Conservation (phyloP, 30 jellyfish, hydroid and myxozoan genomes). For the Turritopsis dohrnii region DNA sequence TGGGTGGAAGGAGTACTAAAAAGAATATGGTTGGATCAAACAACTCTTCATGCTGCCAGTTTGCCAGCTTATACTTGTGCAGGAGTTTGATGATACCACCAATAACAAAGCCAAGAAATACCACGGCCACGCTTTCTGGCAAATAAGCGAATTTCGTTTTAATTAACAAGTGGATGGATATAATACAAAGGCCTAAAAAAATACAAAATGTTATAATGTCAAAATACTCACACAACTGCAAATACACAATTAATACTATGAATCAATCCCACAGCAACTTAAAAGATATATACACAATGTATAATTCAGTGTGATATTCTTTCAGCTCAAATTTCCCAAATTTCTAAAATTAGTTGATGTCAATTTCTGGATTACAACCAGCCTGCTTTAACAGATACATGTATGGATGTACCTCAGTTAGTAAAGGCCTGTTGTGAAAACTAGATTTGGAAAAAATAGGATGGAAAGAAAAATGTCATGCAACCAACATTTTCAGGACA, state of each 20-base stretch:
- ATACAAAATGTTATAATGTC: neutral
- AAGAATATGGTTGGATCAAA: slow-evolving; percentile 91
- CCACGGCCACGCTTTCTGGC: slow-evolving; percentile 97
- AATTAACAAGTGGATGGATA: slow-evolving; percentile 74
- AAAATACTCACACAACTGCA: too few relatives aligned
- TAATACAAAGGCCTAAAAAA: slow-evolving; percentile 73
- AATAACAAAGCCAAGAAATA: slow-evolving; percentile 77
- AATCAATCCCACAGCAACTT: too few relatives aligned
- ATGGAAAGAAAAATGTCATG: neutral
- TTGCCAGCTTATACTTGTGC: slow-evolving; percentile 57
- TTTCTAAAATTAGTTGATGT: too few relatives aligned
- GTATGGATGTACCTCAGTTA: too few relatives aligned
- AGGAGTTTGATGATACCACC: slow-evolving; percentile 62
- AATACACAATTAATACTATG: too few relatives aligned
- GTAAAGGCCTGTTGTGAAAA: neutral
- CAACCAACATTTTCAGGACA: neutral
- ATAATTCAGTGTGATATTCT: too few relatives aligned
- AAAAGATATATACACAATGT: too few relatives aligned
- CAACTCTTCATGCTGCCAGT: slow-evolving; percentile 98
- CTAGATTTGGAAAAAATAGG: neutral
- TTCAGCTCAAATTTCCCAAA: too few relatives aligned
- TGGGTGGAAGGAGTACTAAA: slow-evolving; percentile 88
- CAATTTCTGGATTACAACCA: too few relatives aligned
- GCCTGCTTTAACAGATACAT: too few relatives aligned
- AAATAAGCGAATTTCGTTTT: slow-evolving; percentile 85